Conservation (phyloP, 64 coral and sea anemone species). For the Pachyseris speciosa region DNA sequence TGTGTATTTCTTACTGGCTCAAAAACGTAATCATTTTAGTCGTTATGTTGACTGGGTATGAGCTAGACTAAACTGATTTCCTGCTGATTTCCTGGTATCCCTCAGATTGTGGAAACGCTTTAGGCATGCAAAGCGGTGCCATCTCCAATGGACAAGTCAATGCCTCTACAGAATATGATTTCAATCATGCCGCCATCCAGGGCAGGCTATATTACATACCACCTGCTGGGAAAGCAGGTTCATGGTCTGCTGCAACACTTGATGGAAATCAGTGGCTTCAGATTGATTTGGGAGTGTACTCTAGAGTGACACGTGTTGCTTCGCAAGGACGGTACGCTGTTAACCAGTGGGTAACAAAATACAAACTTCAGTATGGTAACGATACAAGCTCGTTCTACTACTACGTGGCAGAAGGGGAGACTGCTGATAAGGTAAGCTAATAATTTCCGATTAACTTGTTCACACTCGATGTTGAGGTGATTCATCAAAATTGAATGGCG, state of each 20-base stretch:
- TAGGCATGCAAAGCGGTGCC: neutral
- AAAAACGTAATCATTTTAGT: no score
- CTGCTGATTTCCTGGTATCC: no score
- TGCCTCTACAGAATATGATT: slow-evolving; percentile 11
- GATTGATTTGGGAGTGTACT: neutral
- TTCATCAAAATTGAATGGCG: no score
- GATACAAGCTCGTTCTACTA: neutral
- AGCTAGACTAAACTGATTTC: neutral
- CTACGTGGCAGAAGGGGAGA: neutral
- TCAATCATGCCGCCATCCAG: neutral
- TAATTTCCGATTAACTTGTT: neutral
- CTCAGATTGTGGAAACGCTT: neutral
- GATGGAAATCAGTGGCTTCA: slow-evolving; percentile 28
- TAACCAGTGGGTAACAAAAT: slow-evolving; percentile 8
- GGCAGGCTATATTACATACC: slow-evolving; percentile 5
- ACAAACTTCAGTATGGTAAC: neutral
- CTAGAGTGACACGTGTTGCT: neutral
- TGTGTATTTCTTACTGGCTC: no score
- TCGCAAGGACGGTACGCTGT: neutral
- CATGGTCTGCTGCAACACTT: slow-evolving; percentile 7
- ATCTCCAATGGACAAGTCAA: neutral
- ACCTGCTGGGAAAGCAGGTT: neutral
- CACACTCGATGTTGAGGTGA: no score
- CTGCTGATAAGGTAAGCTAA: neutral
- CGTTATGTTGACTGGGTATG: no score